phyloP scores from a whole-genome alignment of 2,888 invertebrate genomes.

The Atethmia centrago region DNA sequence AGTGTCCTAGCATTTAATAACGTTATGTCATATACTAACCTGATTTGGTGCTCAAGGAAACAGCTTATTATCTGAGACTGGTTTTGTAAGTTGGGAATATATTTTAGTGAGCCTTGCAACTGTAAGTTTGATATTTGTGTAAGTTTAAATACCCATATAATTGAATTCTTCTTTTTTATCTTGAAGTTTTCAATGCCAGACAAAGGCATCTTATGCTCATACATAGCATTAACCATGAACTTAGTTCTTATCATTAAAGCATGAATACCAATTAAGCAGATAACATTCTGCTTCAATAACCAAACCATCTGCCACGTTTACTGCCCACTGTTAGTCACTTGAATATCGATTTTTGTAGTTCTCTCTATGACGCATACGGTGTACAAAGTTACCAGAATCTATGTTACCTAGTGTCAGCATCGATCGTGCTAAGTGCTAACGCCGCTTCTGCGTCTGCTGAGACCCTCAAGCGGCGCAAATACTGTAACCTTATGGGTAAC shows the following conservation, averaged over 20 bases:
- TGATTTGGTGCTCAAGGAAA: slow-evolving; percentile 49
- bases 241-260: not conserved
- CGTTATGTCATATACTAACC: slow-evolving; percentile 56
- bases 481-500: too few relatives aligned
- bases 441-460: too few relatives aligned
- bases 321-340: not conserved
- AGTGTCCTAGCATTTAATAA: slow-evolving; percentile 53
- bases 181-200: not conserved
- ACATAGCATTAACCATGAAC: not conserved
- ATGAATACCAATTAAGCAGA: not conserved
- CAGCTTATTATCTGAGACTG: slow-evolving; percentile 40
- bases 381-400: not conserved
- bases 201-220: not conserved
- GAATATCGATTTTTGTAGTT: slow-evolving; percentile 8
- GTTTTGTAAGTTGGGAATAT: slow-evolving; percentile 3
- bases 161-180: not conserved
- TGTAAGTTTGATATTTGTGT: not conserved
- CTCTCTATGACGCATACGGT: slow-evolving; percentile 8
- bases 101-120: slow-evolving; percentile 17
- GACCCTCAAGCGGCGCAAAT: too few relatives aligned
- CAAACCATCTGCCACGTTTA: not conserved
- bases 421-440: too few relatives aligned
- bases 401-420: not conserved
- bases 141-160: not conserved
- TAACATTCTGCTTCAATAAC: not conserved